phyloP scores from a whole-genome alignment of 1,140 invertebrate species.

The Macrocentrus cingulum region DNA sequence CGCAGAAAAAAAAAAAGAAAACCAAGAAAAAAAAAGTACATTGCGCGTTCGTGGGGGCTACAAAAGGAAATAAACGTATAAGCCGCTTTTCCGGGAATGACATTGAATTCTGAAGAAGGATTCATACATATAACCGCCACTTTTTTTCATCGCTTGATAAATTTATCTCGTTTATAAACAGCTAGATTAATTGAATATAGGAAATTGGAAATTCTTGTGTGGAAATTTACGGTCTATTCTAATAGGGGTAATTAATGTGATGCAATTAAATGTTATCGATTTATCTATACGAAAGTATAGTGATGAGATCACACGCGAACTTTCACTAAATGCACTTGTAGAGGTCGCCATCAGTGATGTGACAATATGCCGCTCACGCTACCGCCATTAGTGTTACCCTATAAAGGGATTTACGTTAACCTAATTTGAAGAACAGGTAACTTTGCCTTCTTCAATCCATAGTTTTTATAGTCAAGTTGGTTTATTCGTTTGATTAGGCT shows the following conservation, averaged over 20 bases:
- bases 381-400: slow-evolving; percentile 54
- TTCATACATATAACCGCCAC: too few species aligned
- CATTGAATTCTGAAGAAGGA: not conserved
- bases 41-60: not conserved
- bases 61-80: not conserved
- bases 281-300: too few species aligned
- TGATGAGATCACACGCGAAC: not conserved
- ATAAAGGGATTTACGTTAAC: slow-evolving; percentile 57
- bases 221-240: too few species aligned
- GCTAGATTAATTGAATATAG: too few species aligned
- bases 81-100: not conserved
- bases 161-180: too few species aligned
- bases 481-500: slow-evolving; percentile 45
- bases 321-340: not conserved
- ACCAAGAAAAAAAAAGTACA: slow-evolving; percentile 11
- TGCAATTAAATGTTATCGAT: too few species aligned
- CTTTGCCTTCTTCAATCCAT: slow-evolving; percentile 37
- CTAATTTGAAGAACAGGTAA: slow-evolving; percentile 54
- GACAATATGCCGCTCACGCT: slow-evolving; percentile 39
- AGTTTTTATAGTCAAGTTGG: too few species aligned
- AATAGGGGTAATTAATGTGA: too few species aligned
- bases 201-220: too few species aligned
- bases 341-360: not conserved
- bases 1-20: slow-evolving; percentile 3
- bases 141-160: too few species aligned